Percentiles rank a stretch among this genome's conserved stretches.
Evolutionary conservation across 2,113 vertebrate species (phyloP).

Genomic region (Ancistrus triradiatus): DNA sequence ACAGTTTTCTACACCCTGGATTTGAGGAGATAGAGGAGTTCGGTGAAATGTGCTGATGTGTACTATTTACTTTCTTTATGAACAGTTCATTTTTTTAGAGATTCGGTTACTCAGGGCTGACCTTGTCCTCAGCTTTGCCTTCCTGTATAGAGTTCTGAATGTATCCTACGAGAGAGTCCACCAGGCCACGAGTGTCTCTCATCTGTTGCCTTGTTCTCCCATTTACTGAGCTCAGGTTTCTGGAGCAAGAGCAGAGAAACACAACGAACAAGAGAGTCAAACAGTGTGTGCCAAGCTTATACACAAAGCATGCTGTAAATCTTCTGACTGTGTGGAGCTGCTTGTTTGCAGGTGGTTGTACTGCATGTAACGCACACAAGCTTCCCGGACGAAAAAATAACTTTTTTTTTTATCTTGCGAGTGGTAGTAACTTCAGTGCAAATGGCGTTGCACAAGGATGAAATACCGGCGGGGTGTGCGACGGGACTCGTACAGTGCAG

Average conservation of each 20-base stretch:
- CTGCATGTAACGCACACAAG: too few relatives aligned
- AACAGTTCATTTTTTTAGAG: not conserved
- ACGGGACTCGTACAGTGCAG: too few relatives aligned
- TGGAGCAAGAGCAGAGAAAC: conserved; percentile 38
- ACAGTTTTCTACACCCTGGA: conserved; percentile 86
- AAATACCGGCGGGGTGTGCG: too few relatives aligned
- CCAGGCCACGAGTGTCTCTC: conserved; percentile 82
- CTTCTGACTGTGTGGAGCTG: too few relatives aligned
- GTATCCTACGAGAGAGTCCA: conserved; percentile 87
- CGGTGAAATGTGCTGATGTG: not conserved
- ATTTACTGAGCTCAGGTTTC: conserved; percentile 93
- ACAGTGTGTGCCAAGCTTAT: not conserved
- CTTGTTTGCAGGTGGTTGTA: too few relatives aligned
- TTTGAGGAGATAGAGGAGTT: not conserved
- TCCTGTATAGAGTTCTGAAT: conserved; percentile 79
- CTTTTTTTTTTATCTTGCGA: too few relatives aligned
- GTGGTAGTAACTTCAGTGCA: too few relatives aligned
- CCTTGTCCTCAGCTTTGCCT: conserved; percentile 84
- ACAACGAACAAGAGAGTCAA: not conserved
- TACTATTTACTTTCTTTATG: not conserved
- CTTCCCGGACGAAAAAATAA: too few relatives aligned
- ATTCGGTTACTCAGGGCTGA: conserved; percentile 48
- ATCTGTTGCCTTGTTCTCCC: conserved; percentile 90
- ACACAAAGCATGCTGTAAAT: too few relatives aligned
- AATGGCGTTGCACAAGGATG: too few relatives aligned